Evolutionary conservation across 2,888 invertebrate genomes (phyloP), one percentile per base, ranked within the genome.

Genomic region (Auanema sp.): DNA sequence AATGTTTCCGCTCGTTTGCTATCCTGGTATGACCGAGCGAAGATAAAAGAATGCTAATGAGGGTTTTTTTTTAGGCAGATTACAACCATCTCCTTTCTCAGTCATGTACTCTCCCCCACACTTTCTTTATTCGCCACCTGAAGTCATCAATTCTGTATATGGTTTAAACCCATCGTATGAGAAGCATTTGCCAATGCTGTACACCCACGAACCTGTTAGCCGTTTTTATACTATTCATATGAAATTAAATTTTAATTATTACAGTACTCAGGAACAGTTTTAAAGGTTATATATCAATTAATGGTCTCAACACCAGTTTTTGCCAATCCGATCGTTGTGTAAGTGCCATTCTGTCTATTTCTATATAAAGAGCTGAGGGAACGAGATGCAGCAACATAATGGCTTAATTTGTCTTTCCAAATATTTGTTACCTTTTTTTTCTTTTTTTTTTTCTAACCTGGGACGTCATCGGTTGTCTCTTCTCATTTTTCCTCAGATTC

Each of bases 101-200:
- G 76, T 79, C n/a, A 61, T 79, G 47, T 78, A 75, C 64, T 71
- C 77, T 0, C 72, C 79, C 8, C 79, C 79, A 0, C 77, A 79
- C 58, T 79, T 68, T 50, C 66, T 71, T 14, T 71, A 65, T 62
- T 78, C 79, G 0, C 79, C 79, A 10, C 63, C 53, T 12, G 63
- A 71, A 55, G 72, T 77, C 5, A 52, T 60, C 25, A 61, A 66
- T 14, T 71, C 79, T 0, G 68, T 79, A 1, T 63, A 60, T 23
- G 79, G 79, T 40, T 61, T 75, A 58, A 43, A 52, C 10, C 76
- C 74, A 8, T 58, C 67, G n/a, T 24, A 58, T 11, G 58, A 56
- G 6, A 54, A 57, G 6, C 72, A 74, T 50, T 60, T 62, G 14
- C 77, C 77, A 3, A 68, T 78, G 64, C 63, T 69, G 12, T 76